Base-by-base conservation (phyloP, 1,140 invertebrate species). In the Limonius californicus region DNA sequence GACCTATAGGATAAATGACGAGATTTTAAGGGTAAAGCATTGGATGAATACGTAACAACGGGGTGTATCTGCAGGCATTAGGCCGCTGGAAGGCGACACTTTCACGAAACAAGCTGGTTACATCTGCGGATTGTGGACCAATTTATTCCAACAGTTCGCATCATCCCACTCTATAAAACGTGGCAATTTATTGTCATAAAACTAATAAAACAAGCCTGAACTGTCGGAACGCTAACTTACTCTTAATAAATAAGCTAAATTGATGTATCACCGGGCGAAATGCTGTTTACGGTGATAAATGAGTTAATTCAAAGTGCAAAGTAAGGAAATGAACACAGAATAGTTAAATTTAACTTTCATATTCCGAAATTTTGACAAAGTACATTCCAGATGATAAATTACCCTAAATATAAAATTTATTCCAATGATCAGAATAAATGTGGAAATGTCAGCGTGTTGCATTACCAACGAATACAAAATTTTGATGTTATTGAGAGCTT, bases 1-100 rank as follows among this genome's bases (percentile, higher is more conserved):
- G 69, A 68, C 69, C 61, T 61, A 66, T 57, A 47, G 59, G 56
- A 55, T 59, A 60, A 66, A 60, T 54, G 63, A 62, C 30, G n/a
- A 39, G 35, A 39, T 39, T 39, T 39, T 39, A 39, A 39, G 45
- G 57, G 42, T 30, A 32, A 47, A 50, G 43, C 57, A 39, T 30
- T n/a, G 43, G n/a, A 59, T 59, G 57, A 59, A 59, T 59, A 59
- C 35, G 35, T 39, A 39, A 39, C 35, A 39, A 39, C 35, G 35
- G 35, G 35, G n/a, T 6, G 35, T 39, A 39, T 39, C 8, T 39
- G 35, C 8, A 11, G 35, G 35, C n/a, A 39, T 39, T 39, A 6
- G 11, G 23, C 3, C 9, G 23, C n/a, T n/a, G n/a, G 2, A 39
- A 9, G n/a, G 35, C 35, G 35, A 39, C 35, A 39, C 35, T 11